phyloP scores from a whole-genome alignment of 2,797 vertebrate species.

The Lemur catta region DNA sequence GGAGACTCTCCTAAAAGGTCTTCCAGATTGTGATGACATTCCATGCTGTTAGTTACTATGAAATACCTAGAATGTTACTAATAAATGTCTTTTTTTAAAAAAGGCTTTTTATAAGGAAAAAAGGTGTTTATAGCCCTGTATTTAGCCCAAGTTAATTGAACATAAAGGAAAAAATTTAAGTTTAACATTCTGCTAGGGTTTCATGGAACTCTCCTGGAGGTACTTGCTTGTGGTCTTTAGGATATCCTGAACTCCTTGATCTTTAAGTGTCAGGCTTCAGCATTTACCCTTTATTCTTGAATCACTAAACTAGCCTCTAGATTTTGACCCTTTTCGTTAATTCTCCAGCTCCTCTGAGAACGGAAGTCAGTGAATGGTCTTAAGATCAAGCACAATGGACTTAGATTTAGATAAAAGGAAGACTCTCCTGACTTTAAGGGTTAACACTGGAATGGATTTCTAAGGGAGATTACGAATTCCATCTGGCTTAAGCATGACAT shows the following conservation, averaged over 20 bases:
- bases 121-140: neutral
- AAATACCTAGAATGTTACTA: neutral
- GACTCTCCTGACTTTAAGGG: neutral
- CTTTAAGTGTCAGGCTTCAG: neutral
- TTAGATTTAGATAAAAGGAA: slow-evolving; percentile 43
- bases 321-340: slow-evolving; percentile 24
- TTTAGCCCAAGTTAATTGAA: slow-evolving; percentile 16
- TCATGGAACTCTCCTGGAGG: neutral
- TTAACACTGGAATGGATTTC: slow-evolving; percentile 13
- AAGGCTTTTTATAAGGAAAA: neutral
- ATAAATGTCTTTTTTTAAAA: neutral
- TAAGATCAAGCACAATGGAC: neutral
- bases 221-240: neutral
- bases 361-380: neutral
- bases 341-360: slow-evolving; percentile 19
- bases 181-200: neutral
- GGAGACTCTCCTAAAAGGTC: neutral
- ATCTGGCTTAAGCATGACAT: neutral
- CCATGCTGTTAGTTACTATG: neutral
- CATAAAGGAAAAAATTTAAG: neutral
- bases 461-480: neutral
- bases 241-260: neutral
- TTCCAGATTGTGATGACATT: neutral
- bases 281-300: neutral
- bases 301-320: neutral